Conservation (phyloP, 2,888 invertebrate genomes). For the Oconnorella tubifera region DNA sequence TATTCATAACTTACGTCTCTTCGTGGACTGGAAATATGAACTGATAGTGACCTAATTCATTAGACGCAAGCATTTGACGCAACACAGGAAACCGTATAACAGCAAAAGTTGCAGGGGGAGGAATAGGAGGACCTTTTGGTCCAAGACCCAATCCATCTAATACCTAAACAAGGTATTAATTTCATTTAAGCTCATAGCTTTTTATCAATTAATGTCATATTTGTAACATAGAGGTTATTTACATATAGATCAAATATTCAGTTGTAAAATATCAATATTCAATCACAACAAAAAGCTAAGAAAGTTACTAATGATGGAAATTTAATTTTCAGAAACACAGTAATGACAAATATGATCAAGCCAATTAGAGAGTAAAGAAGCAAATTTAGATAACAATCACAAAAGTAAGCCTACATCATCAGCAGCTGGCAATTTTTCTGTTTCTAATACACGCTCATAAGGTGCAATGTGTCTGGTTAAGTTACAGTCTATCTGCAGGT, state of each 20-base stretch:
- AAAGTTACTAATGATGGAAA: too few relatives aligned
- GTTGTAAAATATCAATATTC: too few relatives aligned
- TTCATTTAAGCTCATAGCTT: too few relatives aligned
- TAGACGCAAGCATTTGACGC: constrained; percentile 46
- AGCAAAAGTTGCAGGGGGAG: constrained; percentile 53
- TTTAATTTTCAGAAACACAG: too few relatives aligned
- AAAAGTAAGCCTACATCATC: background rate
- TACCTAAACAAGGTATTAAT: constrained; percentile 47
- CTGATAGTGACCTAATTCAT: constrained; percentile 36
- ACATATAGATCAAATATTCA: too few relatives aligned
- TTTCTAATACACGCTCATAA: background rate
- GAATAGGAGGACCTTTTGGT: constrained; percentile 54
- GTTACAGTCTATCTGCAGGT: constrained; percentile 33
- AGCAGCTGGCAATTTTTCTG: background rate
- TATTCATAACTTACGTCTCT: constrained; percentile 54
- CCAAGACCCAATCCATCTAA: constrained; percentile 56
- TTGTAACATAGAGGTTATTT: too few relatives aligned
- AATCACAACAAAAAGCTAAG: too few relatives aligned
- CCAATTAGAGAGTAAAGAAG: too few relatives aligned
- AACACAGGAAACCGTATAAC: constrained; percentile 55
- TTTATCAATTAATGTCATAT: too few relatives aligned
- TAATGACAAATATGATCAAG: too few relatives aligned
- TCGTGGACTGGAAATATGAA: constrained; percentile 53
- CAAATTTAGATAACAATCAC: too few relatives aligned
- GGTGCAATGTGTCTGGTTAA: background rate